These are phyloP conservation scores for Natator depressus DNA, from an alignment of 2,113 vertebrate species.

Conservation along the genomic window DNA sequence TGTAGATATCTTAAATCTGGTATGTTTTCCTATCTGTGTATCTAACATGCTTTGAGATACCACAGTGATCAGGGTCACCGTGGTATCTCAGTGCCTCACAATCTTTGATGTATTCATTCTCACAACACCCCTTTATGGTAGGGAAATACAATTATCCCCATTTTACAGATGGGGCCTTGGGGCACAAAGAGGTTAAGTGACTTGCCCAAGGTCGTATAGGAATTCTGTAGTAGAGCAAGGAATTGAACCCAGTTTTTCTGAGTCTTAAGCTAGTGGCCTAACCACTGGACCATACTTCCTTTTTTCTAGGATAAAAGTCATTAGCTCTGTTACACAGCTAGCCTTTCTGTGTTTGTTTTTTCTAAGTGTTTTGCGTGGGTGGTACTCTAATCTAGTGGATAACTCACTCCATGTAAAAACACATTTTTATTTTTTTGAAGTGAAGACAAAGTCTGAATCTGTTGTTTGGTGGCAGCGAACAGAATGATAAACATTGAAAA, in stretches of 20 bases:
- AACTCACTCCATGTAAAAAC: neutral
- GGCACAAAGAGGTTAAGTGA: neutral
- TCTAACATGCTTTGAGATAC: neutral
- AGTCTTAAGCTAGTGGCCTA: neutral
- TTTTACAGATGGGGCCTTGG: neutral
- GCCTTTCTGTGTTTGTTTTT: too few relatives aligned
- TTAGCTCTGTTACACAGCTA: neutral
- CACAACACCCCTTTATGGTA: neutral
- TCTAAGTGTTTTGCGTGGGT: neutral
- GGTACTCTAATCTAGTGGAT: neutral
- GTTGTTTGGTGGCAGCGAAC: neutral
- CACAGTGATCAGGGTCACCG: neutral
- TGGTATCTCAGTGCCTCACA: neutral
- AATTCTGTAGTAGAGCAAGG: neutral
- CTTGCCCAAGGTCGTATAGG: neutral
- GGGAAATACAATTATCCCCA: neutral
- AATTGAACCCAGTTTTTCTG: too few relatives aligned
- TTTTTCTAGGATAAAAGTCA: neutral
- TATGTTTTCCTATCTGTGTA: neutral
- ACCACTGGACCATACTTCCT: too few relatives aligned
- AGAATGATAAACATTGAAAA: neutral
- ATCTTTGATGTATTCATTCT: neutral
- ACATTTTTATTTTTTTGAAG: neutral
- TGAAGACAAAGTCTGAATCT: neutral
- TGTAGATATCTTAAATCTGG: neutral